Percentiles rank a stretch among this genome's conserved stretches.
Evolutionary conservation across 2,113 vertebrate species (phyloP).

Genomic region (Gopherus evgoodei): DNA sequence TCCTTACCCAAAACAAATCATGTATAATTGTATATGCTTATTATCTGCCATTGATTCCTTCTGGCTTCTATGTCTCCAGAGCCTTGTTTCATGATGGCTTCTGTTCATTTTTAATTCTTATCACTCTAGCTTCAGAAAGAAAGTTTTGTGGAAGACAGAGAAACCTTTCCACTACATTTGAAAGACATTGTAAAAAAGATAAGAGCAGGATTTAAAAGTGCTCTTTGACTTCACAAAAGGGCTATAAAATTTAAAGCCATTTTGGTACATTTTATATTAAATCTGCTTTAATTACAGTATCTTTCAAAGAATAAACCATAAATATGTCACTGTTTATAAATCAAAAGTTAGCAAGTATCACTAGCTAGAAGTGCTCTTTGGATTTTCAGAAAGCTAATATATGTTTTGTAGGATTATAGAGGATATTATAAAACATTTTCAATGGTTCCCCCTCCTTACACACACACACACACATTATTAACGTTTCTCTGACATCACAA

Average conservation of each 20-base stretch:
- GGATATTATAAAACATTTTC: not conserved
- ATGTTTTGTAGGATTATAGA: not conserved
- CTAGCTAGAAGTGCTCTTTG: not conserved
- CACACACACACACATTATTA: not conserved
- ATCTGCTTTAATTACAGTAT: not conserved
- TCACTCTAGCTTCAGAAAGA: not conserved
- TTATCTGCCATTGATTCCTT: not conserved
- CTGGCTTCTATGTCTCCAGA: not conserved
- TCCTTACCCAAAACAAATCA: not conserved
- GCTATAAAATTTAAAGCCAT: not conserved
- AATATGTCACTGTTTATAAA: not conserved
- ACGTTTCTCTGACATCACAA: not conserved
- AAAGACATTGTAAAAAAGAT: not conserved
- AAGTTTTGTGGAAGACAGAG: not conserved
- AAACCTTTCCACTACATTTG: not conserved
- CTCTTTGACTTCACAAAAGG: not conserved
- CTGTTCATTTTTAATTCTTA: not conserved
- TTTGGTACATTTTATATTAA: not conserved
- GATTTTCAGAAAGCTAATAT: not conserved
- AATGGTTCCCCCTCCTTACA: not conserved
- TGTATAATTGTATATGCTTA: not conserved
- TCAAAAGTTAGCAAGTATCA: not conserved
- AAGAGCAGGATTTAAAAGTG: not conserved
- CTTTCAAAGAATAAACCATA: not conserved
- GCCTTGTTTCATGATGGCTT: rapidly evolving